Base-by-base conservation (phyloP, 1,140 invertebrate genomes). In the Nebria ingens region DNA sequence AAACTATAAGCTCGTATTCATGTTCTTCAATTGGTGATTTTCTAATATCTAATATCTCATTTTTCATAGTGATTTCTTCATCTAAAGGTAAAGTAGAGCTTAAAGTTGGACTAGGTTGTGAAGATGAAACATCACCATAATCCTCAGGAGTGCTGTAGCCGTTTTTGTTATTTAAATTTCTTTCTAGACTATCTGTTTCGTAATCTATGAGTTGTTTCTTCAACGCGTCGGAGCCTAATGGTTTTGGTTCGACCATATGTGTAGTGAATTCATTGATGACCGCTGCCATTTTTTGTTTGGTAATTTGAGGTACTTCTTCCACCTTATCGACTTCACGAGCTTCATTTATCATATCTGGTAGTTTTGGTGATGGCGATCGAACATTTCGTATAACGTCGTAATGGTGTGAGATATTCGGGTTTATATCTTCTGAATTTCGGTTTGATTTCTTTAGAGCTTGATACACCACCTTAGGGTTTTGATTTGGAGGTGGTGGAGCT, bases 101-200 rank as follows among this genome's bases (percentile, higher is more conserved):
- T 22, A 84, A 63, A 50, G 79, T 81, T 1, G 84, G 83, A 63
- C 81, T 84, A 0, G 83, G 77, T 63, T 86, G 83, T 2, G 83
- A 81, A 56, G 81, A 82, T 0, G 81, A 71, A 23, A 81, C 64
- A 45, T 82, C 80, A 25, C 68, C 70, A 62, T 80, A 83, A 17
- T 86, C 82, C 0, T 80, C 79, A 0, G 83, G 80, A 6, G 78
- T 80, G 2, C 76, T 75, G 6, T 73, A 75, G n/a, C 72, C 73
- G 62, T 76, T 78, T 53, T 73, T 75, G 2, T 62, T 11, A 40
- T 65, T 62, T 38, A 65, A 20, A 9, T 49, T 69, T 59, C 84
- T 76, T 69, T 91, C 87, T 52, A 89, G 70, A 68, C 88, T 91
- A 59, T 91, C 87, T 1, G 84, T 81, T 63, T 91, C 87, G 60